These are phyloP conservation scores for Mus musculus DNA, from an alignment of 2,113 vertebrate genomes.

Conservation along the genomic window DNA sequence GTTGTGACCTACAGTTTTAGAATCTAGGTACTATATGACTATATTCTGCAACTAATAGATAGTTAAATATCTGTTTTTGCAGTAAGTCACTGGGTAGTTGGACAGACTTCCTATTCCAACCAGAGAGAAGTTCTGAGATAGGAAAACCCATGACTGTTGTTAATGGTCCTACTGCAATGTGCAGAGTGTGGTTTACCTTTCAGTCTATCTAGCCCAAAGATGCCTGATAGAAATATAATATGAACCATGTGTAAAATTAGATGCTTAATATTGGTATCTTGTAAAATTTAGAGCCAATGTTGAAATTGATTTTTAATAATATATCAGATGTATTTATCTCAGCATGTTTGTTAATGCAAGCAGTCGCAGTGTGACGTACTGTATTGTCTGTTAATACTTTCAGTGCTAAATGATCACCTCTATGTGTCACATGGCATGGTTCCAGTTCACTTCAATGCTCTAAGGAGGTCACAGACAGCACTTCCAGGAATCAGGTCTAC, in stretches of 20 bases:
- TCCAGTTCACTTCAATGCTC: neutral
- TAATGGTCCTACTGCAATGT: neutral
- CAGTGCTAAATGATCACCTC: neutral
- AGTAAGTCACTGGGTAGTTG: neutral
- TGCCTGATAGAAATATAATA: neutral
- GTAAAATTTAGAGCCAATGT: neutral
- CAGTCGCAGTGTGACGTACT: neutral
- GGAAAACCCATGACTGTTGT: neutral
- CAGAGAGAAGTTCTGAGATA: neutral
- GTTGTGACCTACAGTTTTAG: neutral
- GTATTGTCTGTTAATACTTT: neutral
- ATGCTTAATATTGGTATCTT: neutral
- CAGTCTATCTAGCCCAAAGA: neutral
- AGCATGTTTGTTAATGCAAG: neutral
- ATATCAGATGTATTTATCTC: neutral
- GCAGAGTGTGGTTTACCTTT: neutral
- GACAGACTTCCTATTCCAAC: neutral
- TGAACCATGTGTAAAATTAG: neutral
- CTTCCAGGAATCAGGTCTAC: neutral
- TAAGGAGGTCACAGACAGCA: too few species aligned
- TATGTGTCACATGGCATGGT: neutral
- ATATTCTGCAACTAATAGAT: neutral
- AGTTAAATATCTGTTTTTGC: neutral
- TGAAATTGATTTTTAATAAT: neutral
- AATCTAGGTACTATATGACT: neutral